phyloP scores from a whole-genome alignment of 2,113 vertebrate genomes.

The Madoqua kirkii region DNA sequence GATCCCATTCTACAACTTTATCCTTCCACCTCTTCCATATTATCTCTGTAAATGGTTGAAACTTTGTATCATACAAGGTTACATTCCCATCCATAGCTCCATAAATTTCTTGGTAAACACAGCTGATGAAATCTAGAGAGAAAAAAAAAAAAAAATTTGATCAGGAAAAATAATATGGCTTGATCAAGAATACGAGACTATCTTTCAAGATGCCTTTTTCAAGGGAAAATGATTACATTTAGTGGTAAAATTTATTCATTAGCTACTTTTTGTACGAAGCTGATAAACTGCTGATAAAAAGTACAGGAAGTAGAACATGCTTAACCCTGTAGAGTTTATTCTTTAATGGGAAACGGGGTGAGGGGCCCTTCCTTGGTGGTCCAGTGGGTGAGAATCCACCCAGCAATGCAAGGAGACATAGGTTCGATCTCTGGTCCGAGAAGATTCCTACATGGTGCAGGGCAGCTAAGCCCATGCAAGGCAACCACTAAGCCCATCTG shows the following conservation, averaged over 20 bases:
- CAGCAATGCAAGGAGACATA: background rate
- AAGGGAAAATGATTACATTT: background rate
- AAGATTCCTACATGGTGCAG: background rate
- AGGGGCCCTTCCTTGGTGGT: background rate
- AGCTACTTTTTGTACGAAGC: background rate
- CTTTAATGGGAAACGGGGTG: background rate
- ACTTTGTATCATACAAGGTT: fast-evolving
- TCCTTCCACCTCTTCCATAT: background rate
- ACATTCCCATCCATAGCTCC: background rate
- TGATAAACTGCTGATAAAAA: background rate
- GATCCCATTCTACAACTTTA: background rate
- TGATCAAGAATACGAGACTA: background rate
- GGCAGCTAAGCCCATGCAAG: background rate
- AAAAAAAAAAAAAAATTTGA: background rate
- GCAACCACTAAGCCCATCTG: background rate
- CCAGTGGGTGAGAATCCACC: background rate
- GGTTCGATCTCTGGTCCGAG: background rate
- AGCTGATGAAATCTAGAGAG: background rate
- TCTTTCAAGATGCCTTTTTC: background rate
- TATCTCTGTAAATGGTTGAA: fast-evolving
- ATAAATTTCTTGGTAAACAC: fast-evolving
- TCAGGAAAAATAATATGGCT: background rate
- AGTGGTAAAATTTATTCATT: background rate
- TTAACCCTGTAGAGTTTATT: background rate
- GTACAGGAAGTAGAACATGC: background rate